Evolutionary conservation across 1,140 invertebrate species (phyloP).

Genomic region (Homarus americanus): DNA sequence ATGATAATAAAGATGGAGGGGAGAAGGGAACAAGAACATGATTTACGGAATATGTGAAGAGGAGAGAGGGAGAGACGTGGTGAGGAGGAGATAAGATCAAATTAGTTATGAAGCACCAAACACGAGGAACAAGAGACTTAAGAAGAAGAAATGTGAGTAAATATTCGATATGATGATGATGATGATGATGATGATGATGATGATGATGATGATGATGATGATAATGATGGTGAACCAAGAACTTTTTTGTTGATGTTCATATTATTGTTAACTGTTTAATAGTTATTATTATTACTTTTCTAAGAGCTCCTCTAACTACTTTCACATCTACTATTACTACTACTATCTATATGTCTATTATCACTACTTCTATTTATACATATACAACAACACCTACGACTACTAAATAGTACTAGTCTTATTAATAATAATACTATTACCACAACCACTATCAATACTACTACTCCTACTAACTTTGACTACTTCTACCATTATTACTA

Average conservation of each 20-base stretch:
- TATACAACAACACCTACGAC: too few species aligned
- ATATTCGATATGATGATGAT: too few species aligned
- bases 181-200: conserved; percentile 8
- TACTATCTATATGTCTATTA: too few species aligned
- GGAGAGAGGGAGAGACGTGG: not conserved
- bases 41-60: not conserved
- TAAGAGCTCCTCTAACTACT: not conserved
- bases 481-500: not conserved
- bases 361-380: too few species aligned
- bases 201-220: not conserved
- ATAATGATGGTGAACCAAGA: not conserved
- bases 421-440: too few species aligned
- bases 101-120: too few species aligned
- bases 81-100: not conserved
- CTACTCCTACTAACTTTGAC: not conserved
- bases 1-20: not conserved
- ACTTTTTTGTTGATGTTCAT: too few species aligned
- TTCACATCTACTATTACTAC: not conserved
- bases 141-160: too few species aligned
- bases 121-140: too few species aligned
- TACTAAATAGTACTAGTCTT: too few species aligned
- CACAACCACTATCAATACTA: not conserved
- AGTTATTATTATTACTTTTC: too few species aligned
- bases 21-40: not conserved
- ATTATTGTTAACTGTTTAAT: too few species aligned